Conservation (phyloP, 2,888 invertebrate species). For the Brachyptera putata region DNA sequence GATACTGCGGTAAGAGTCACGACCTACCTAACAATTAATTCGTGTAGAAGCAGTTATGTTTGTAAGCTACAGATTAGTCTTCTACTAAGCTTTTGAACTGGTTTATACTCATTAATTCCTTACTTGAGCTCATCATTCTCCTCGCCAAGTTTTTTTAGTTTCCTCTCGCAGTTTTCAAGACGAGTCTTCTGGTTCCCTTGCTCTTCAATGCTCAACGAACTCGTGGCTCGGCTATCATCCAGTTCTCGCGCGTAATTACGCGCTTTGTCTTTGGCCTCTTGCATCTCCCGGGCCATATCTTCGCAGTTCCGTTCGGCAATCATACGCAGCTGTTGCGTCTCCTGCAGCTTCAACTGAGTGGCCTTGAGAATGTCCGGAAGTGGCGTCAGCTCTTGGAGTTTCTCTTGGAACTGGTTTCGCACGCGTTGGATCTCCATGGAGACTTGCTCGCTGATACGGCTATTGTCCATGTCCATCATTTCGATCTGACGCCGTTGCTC, state of each 20-base stretch:
- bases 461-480: slow-evolving; percentile 67
- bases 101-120: no score
- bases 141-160: slow-evolving; percentile 41
- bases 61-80: no score
- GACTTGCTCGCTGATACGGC: slow-evolving; percentile 65
- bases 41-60: no score
- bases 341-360: slow-evolving; percentile 62
- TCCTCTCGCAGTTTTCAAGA: slow-evolving; percentile 43
- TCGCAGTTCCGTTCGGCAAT: slow-evolving; percentile 63
- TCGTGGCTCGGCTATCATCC: slow-evolving; percentile 1
- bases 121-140: slow-evolving; percentile 41
- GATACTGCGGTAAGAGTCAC: no score
- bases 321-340: slow-evolving; percentile 62
- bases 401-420: slow-evolving; percentile 64
- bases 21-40: no score
- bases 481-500: slow-evolving; percentile 66
- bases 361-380: slow-evolving; percentile 65
- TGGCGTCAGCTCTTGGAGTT: slow-evolving; percentile 60
- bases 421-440: slow-evolving; percentile 65
- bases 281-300: slow-evolving; percentile 60
- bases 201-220: slow-evolving; percentile 4
- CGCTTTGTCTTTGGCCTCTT: slow-evolving; percentile 58
- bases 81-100: no score
- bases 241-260: slow-evolving; percentile 1
- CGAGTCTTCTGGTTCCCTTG: background rate